Percentiles rank a stretch among this genome's conserved stretches.
These are phyloP conservation scores for Aix galericulata DNA, from an alignment of 2,113 vertebrate species.

Conservation along the genomic window DNA sequence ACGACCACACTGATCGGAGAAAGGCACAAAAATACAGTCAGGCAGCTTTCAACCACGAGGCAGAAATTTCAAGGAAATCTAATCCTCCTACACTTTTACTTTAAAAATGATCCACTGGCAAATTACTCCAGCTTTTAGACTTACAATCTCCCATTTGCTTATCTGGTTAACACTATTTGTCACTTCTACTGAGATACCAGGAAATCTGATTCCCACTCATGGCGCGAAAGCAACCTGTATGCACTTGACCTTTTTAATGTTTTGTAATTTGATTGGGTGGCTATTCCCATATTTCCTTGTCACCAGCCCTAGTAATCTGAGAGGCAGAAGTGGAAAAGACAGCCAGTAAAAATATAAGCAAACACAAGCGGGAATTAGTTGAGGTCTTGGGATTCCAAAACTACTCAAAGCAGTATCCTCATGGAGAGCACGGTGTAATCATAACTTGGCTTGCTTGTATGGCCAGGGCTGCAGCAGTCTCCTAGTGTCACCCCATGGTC, in stretches of 20 bases:
- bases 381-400: neutral
- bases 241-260: conserved; percentile 61
- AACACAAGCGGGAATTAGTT: conserved; percentile 41
- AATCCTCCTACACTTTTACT: neutral
- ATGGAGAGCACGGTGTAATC: accelerated
- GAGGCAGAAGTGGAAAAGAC: conserved; percentile 61
- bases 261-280: conserved; percentile 69
- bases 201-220: conserved; percentile 52
- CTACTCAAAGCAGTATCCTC: neutral
- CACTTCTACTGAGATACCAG: conserved; percentile 38
- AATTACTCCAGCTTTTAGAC: conserved; percentile 20
- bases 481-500: neutral
- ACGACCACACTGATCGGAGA: neutral
- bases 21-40: neutral
- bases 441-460: neutral
- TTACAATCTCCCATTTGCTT: conserved; percentile 41
- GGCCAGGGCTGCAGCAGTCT: neutral
- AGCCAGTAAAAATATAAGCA: conserved; percentile 43
- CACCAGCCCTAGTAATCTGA: conserved; percentile 59
- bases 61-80: neutral
- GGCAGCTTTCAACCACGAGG: neutral
- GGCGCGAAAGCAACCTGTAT: conserved; percentile 34
- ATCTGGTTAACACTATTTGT: conserved; percentile 57
- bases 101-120: neutral
- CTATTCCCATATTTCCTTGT: conserved; percentile 68